Evolutionary conservation across 2,113 vertebrate species (phyloP).

Genomic region (Alligator sinensis): DNA sequence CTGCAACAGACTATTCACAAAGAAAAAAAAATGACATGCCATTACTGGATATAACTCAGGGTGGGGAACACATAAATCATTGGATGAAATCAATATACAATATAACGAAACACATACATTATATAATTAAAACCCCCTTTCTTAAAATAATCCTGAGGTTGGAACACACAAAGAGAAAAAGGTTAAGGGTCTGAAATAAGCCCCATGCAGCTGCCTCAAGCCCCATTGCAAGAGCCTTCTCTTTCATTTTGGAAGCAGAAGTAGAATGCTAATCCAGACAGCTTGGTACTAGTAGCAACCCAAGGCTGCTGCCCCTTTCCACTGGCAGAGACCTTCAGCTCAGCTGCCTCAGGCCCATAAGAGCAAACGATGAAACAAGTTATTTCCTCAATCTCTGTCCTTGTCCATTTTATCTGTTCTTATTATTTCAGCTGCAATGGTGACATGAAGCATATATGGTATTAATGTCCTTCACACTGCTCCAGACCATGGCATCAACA

Average conservation of each 20-base stretch:
- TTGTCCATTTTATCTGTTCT: neutral
- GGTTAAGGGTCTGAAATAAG: neutral
- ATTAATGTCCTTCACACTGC: neutral
- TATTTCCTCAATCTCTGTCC: neutral
- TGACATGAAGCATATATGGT: neutral
- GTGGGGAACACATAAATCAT: neutral
- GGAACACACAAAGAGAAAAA: neutral
- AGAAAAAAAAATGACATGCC: fast-evolving
- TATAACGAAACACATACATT: neutral
- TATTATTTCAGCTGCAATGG: neutral
- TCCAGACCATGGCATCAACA: neutral
- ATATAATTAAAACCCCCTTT: neutral
- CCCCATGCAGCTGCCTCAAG: neutral
- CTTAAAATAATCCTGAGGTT: neutral
- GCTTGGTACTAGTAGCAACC: neutral
- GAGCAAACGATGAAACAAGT: neutral
- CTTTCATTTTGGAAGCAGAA: neutral
- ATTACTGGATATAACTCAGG: neutral
- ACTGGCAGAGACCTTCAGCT: neutral
- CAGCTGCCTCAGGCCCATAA: neutral
- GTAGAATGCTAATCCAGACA: neutral
- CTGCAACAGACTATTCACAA: neutral
- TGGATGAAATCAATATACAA: neutral
- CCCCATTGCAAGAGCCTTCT: neutral
- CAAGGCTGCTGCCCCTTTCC: neutral